Percentiles rank a stretch among this genome's conserved stretches.
phyloP scores from a whole-genome alignment of 2,888 invertebrate genomes.

The Dolichomitus sp. region DNA sequence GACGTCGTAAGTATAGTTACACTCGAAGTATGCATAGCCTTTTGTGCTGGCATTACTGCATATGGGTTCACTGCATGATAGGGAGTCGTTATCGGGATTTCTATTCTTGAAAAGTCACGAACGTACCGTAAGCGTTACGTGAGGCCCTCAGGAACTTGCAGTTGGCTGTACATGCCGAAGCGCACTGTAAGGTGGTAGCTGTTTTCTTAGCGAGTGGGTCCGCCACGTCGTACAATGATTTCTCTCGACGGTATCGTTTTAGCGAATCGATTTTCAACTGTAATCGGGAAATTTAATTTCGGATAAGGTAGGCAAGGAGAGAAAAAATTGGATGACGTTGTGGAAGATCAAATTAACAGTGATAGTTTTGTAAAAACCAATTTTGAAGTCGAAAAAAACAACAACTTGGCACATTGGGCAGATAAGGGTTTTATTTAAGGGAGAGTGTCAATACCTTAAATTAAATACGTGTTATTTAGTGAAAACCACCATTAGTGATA shows the following conservation, averaged over 20 bases:
- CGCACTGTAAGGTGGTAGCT: not conserved
- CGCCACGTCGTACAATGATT: constrained; percentile 22
- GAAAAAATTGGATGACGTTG: not conserved
- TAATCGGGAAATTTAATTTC: not conserved
- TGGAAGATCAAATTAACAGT: not conserved
- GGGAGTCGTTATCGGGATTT: not conserved
- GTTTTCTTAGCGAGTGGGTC: not conserved
- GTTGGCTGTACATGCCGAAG: not conserved
- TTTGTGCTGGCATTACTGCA: not conserved
- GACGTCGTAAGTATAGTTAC: not conserved
- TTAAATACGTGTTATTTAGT: too few species aligned
- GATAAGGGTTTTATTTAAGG: too few species aligned
- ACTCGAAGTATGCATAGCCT: not conserved
- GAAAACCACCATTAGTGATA: too few species aligned
- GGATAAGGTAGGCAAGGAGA: not conserved
- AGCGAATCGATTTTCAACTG: not conserved
- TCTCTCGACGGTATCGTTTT: constrained; percentile 13
- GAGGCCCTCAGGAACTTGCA: not conserved
- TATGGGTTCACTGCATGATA: not conserved
- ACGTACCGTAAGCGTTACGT: constrained; percentile 31
- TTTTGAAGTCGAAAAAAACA: too few species aligned
- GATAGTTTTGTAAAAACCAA: too few species aligned
- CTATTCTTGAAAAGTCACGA: constrained; percentile 20
- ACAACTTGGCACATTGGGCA: too few species aligned
- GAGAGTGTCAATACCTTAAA: too few species aligned